Conservation (phyloP, 2,113 vertebrate species). For the Parus major region DNA sequence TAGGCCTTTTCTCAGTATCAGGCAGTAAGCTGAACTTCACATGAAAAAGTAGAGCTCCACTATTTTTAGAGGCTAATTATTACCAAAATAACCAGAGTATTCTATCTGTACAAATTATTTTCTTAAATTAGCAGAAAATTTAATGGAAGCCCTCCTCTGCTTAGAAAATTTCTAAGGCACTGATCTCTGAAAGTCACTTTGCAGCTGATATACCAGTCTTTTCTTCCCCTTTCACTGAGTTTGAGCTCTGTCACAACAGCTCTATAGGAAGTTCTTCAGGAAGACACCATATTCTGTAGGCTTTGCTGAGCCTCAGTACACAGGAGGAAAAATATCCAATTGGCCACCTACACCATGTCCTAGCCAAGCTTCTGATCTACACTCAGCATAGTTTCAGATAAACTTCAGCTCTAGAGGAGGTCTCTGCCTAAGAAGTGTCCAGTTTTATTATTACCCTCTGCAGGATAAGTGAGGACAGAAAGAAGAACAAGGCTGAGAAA, state of each 20-base stretch:
- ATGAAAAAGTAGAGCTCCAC: not conserved
- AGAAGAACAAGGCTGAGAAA: not conserved
- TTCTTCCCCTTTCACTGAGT: not conserved
- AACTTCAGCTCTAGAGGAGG: not conserved
- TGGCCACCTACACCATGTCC: not conserved
- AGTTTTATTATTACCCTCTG: not conserved
- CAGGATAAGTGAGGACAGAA: not conserved
- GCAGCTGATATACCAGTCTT: not conserved
- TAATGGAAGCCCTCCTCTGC: slow-evolving; percentile 1
- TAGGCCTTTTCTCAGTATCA: not conserved
- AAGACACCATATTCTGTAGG: not conserved
- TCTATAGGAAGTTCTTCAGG: not conserved
- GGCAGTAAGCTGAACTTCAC: not conserved
- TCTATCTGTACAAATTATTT: slow-evolving; percentile 6
- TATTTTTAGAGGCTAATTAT: slow-evolving; percentile 49
- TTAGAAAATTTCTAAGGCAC: not conserved
- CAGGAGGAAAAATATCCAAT: not conserved
- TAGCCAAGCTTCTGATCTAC: not conserved
- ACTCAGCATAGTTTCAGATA: not conserved
- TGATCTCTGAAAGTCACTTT: slow-evolving; percentile 27
- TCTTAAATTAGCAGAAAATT: slow-evolving; percentile 32
- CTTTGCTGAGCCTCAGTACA: not conserved
- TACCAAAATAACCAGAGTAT: slow-evolving; percentile 34
- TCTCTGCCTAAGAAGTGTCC: not conserved
- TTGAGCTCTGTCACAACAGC: not conserved